A percentile compares a stretch with the other conserved stretches of the same genome.
Conservation (phyloP, 2,797 vertebrate genomes). For the Alfaro cultratus region DNA sequence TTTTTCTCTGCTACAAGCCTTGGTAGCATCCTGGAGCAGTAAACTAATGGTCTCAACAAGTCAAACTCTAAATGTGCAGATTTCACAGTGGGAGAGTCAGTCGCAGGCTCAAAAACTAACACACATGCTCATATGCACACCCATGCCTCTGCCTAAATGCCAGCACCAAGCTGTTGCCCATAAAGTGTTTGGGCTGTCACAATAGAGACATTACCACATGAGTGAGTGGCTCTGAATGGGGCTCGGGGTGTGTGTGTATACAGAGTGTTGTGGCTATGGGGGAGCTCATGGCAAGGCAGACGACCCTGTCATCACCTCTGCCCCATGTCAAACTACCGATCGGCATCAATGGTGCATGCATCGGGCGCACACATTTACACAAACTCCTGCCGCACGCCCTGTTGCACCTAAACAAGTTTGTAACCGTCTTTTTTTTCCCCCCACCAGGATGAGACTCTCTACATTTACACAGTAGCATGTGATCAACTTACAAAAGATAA, state of each 20-base stretch:
- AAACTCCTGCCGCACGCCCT: conserved; percentile 30
- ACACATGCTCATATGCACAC: conserved; percentile 50
- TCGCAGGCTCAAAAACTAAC: conserved; percentile 35
- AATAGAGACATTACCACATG: conserved; percentile 85
- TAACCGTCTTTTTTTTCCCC: conserved; percentile 10
- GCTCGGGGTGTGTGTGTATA: conserved; percentile 69
- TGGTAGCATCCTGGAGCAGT: conserved; percentile 30
- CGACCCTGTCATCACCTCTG: conserved; percentile 78
- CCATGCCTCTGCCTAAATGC: conserved; percentile 74
- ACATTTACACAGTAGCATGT: conserved; percentile 16
- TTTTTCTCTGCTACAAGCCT: conserved; percentile 18
- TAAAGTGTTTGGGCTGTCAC: conserved; percentile 76
- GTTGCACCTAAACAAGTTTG: conserved; percentile 35
- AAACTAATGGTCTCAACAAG: conserved; percentile 35
- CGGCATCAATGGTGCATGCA: conserved; percentile 40
- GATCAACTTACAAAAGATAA: conserved; percentile 9
- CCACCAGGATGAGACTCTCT: background rate
- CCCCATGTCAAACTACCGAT: conserved; percentile 70
- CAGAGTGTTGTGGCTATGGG: conserved; percentile 59
- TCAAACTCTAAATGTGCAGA: conserved; percentile 47
- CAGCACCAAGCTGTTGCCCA: conserved; percentile 81
- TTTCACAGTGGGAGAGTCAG: conserved; percentile 53
- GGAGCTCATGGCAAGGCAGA: conserved; percentile 75
- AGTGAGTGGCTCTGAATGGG: conserved; percentile 81
- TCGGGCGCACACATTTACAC: conserved; percentile 34